These are phyloP conservation scores for Perizoma flavofasciatum DNA, from an alignment of 2,888 invertebrate species.

Conservation along the genomic window DNA sequence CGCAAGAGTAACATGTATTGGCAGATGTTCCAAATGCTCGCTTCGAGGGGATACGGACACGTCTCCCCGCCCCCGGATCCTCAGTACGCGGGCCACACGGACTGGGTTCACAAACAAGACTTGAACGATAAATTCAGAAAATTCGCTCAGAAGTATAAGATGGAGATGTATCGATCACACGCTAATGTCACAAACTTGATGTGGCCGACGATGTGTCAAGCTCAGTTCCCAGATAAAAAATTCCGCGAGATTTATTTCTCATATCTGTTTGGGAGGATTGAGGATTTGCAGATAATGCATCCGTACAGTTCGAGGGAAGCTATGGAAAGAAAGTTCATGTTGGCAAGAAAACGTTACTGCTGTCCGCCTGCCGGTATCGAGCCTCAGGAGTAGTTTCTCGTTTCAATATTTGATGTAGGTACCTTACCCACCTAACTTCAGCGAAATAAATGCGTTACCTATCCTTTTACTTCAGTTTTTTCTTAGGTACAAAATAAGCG, in stretches of 20 bases:
- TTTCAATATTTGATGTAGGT: not conserved
- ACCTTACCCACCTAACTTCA: no score
- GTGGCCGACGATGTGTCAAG: slow-evolving; percentile 73
- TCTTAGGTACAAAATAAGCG: no score
- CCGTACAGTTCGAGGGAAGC: slow-evolving; percentile 60
- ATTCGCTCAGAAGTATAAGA: slow-evolving; percentile 53
- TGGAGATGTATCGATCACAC: slow-evolving; percentile 57
- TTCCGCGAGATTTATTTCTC: slow-evolving; percentile 75
- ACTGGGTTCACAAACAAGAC: slow-evolving; percentile 61
- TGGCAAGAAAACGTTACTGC: slow-evolving; percentile 53
- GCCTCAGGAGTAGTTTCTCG: slow-evolving; percentile 9
- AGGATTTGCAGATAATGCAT: slow-evolving; percentile 62
- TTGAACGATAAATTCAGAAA: slow-evolving; percentile 59
- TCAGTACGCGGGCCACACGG: slow-evolving; percentile 50
- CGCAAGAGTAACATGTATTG: slow-evolving; percentile 56
- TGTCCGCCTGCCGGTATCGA: slow-evolving; percentile 59
- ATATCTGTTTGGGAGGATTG: slow-evolving; percentile 56
- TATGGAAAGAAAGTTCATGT: slow-evolving; percentile 45
- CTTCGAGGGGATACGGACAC: slow-evolving; percentile 53
- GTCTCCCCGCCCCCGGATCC: slow-evolving; percentile 52
- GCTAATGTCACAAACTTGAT: slow-evolving; percentile 62
- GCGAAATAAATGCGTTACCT: no score
- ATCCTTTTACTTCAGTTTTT: no score
- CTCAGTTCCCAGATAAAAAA: slow-evolving; percentile 68
- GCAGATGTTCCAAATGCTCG: slow-evolving; percentile 54